Conservation (phyloP, 2,888 invertebrate species). For the Thymelicus sylvestris region DNA sequence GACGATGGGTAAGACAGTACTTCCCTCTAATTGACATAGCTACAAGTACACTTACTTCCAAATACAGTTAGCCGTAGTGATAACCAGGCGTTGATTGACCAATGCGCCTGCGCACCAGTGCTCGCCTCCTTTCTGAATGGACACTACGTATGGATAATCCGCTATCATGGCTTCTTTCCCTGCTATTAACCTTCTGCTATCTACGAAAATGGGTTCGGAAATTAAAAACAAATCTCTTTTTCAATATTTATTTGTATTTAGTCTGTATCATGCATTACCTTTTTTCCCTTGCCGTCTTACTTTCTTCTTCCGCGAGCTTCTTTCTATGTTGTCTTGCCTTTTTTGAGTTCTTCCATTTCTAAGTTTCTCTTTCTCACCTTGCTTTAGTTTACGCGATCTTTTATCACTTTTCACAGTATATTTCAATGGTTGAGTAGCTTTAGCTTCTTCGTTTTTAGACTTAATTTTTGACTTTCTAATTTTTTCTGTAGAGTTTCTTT, state of each 20-base stretch:
- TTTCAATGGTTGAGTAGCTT: background rate
- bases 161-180: constrained; percentile 65
- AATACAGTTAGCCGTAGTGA: constrained; percentile 77
- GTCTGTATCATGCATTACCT: constrained; percentile 21
- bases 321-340: background rate
- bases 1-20: too few relatives aligned
- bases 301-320: constrained; percentile 4
- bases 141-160: constrained; percentile 72
- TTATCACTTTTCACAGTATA: constrained; percentile 10
- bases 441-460: background rate
- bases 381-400: constrained; percentile 1
- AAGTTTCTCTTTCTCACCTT: background rate
- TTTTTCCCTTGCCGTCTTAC: background rate
- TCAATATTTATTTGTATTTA: constrained; percentile 23
- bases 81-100: constrained; percentile 65
- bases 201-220: constrained; percentile 43
- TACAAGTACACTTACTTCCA: constrained; percentile 72
- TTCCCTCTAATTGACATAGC: too few relatives aligned
- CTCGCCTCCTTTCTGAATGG: constrained; percentile 66
- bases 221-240: constrained; percentile 41
- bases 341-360: constrained; percentile 2
- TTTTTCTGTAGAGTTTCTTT: background rate
- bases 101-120: constrained; percentile 78
- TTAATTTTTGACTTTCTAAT: background rate
- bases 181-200: constrained; percentile 62